Percentiles rank a stretch among this genome's conserved stretches.
Conservation (phyloP, 1,140 invertebrate species). For the Archivesica marissinica region DNA sequence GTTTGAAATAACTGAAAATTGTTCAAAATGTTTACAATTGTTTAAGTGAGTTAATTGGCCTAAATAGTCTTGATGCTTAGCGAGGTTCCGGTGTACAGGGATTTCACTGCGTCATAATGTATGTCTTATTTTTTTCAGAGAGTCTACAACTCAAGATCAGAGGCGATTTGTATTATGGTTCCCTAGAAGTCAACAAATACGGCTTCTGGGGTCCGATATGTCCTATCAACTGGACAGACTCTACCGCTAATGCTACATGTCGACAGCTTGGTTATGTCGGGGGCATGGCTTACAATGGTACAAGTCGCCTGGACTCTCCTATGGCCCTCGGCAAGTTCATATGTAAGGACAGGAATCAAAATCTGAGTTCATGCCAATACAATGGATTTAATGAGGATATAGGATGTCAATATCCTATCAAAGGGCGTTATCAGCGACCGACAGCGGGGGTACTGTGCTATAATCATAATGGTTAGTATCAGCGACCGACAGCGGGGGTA, state of each 20-base stretch:
- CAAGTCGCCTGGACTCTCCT: constrained; percentile 33
- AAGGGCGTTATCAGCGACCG: constrained; percentile 6
- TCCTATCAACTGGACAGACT: constrained; percentile 65
- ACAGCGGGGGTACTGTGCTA: constrained; percentile 68
- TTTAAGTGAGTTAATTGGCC: too few relatives aligned
- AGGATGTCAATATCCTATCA: constrained; percentile 49
- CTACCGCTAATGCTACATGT: constrained; percentile 65
- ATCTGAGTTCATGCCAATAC: constrained; percentile 61
- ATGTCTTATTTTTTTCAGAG: constrained; percentile 35
- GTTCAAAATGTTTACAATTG: too few relatives aligned
- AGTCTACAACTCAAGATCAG: constrained; percentile 26
- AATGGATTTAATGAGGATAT: constrained; percentile 64
- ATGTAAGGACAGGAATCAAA: constrained; percentile 50
- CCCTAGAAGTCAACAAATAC: constrained; percentile 65
- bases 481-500: too few relatives aligned
- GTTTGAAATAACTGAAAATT: too few relatives aligned
- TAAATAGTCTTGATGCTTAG: too few relatives aligned
- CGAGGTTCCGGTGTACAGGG: too few relatives aligned
- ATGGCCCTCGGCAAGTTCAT: constrained; percentile 63
- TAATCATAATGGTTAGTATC: constrained; percentile 61
- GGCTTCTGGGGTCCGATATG: constrained; percentile 73
- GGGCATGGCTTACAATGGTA: constrained; percentile 60
- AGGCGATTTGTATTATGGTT: constrained; percentile 55
- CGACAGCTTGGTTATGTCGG: constrained; percentile 59
- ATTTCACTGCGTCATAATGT: too few relatives aligned